Base-by-base conservation (phyloP, 2,113 vertebrate genomes). In the Gadus chalcogrammus region DNA sequence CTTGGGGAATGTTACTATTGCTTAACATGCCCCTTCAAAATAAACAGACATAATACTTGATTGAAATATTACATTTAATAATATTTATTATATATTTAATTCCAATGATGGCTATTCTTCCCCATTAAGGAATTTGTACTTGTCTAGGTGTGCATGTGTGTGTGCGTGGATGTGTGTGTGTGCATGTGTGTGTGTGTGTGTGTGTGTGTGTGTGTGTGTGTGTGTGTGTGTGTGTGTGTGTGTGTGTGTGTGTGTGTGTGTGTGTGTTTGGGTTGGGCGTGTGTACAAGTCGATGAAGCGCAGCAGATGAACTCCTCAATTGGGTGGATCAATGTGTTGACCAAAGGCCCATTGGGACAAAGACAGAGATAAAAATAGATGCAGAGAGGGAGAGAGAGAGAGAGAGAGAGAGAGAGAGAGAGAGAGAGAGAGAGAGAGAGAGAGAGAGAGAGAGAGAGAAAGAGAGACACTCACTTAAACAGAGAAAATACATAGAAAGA, bases 261-360 rank as follows among this genome's bases (percentile, higher is more conserved):
- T 69, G 5, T 72, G 72, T 71, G 75, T 72, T 64, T 38, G 65
- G 70, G 65, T 52, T 13, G n/a, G 73, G 55, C 70, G 64, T 75
- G 69, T 77, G 69, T 65, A 70, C 74, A 79, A 82, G 78, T 88
- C 83, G 76, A 66, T 52, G 79, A 85, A 77, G 73, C 79, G 75
- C 82, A 86, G 85, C 82, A 85, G 85, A 91, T 86, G 84, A 89
- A 90, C 87, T 87, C 66, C 80, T 80, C 63, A 80, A 89, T 85
- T 79, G 73, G 82, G 64, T 84, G 81, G 87, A 90, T 89, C 89
- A 88, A 80, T 90, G 87, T 83, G 84, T 90, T 90, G 86, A 82
- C 80, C 75, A 82, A 88, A 84, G 74, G 69, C 79, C 82, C 76
- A 73, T 31, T 69, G 81, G 80, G 81, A 90, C 86, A 86, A 84